A percentile compares a stretch with the other conserved stretches of the same genome.
Conservation (phyloP, 2,888 invertebrate genomes). For the Andricus quercusramuli region DNA sequence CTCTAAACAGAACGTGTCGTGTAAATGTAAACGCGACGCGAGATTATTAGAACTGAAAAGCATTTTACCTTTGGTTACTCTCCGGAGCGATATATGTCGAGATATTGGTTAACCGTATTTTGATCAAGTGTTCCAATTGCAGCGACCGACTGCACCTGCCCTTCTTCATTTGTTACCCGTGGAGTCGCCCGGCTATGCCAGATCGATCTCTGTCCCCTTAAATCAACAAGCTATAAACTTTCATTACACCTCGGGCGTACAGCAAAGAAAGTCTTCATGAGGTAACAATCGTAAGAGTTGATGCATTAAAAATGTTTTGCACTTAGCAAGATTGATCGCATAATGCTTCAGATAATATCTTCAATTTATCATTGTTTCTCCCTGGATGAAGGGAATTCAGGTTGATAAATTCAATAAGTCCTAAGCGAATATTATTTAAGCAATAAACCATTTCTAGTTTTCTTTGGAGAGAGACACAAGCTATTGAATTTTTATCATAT, state of each 20-base stretch:
- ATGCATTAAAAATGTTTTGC: conserved; percentile 23
- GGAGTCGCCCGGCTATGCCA: conserved; percentile 41
- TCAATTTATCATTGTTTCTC: conserved; percentile 17
- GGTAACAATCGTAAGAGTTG: conserved; percentile 30
- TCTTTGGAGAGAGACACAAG: too few relatives aligned
- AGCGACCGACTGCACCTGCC: conserved; percentile 35
- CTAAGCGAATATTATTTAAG: too few relatives aligned
- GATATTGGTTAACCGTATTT: neutral
- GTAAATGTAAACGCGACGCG: neutral
- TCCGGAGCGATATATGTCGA: neutral
- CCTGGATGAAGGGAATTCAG: too few relatives aligned
- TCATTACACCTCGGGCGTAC: conserved; percentile 53
- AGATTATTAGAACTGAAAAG: neutral
- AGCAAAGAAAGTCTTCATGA: conserved; percentile 48
- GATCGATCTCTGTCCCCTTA: conserved; percentile 57
- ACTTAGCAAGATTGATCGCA: conserved; percentile 21
- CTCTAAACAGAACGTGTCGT: neutral
- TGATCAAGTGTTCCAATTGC: neutral
- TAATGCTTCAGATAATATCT: conserved; percentile 14
- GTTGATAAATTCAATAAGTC: too few relatives aligned
- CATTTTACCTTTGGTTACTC: neutral
- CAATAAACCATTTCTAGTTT: too few relatives aligned
- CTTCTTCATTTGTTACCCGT: conserved; percentile 50
- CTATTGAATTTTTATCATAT: too few relatives aligned
- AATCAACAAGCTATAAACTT: conserved; percentile 58